Conservation (phyloP, 2,113 vertebrate genomes). For the Centropus unirufus region DNA sequence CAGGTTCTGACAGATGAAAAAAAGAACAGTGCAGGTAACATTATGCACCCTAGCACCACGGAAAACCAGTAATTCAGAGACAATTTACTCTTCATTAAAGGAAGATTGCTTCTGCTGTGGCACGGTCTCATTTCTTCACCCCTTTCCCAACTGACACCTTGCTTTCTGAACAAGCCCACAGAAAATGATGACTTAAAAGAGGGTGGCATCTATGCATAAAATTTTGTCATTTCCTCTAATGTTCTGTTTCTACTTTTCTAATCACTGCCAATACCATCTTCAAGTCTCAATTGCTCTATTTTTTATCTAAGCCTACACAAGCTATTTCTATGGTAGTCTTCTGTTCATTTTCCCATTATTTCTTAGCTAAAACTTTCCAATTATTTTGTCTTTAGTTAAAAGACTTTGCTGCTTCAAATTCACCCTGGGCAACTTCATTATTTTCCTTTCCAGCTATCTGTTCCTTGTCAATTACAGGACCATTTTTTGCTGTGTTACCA, state of each 20-base stretch:
- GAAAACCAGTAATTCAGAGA: neutral
- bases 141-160: neutral
- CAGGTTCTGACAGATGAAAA: neutral
- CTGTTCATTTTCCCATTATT: conserved; percentile 56
- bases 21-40: neutral
- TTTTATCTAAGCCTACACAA: conserved; percentile 47
- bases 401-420: conserved; percentile 31
- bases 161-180: neutral
- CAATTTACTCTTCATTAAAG: neutral
- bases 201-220: neutral
- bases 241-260: conserved; percentile 43
- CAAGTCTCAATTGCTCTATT: conserved; percentile 26
- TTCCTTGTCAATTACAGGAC: conserved; percentile 18
- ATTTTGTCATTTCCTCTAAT: conserved; percentile 55
- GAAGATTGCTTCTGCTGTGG: neutral
- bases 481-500: neutral
- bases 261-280: conserved; percentile 33
- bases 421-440: conserved; percentile 58
- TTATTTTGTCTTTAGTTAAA: conserved; percentile 65
- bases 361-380: conserved; percentile 58
- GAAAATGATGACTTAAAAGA: neutral
- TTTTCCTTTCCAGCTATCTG: conserved; percentile 35
- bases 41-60: neutral
- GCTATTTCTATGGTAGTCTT: conserved; percentile 24
- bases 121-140: neutral